Evolutionary conservation across 2,113 vertebrate genomes (phyloP), one percentile per base, ranked within the genome.

Genomic region (Stigmatopora argus): DNA sequence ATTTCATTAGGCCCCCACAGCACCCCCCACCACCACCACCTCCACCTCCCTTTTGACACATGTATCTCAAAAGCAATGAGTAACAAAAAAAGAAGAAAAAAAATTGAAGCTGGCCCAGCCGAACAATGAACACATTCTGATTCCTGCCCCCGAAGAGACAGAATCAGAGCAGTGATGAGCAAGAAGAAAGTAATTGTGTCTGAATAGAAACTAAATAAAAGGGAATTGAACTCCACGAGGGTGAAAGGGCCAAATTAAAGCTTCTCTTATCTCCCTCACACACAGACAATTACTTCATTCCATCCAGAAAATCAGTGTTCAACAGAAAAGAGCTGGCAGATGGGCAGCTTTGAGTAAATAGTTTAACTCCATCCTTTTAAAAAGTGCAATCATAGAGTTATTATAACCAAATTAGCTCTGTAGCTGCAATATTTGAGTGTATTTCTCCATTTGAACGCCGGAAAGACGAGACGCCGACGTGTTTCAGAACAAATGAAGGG

Each of bases 371-470:
- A 89, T 93, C 90, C 88, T 92, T 74, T 86, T 21, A 60, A 69
- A 41, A 69, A 74, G 90, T 92, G 85, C 68, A 85, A 89, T 87
- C 90, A 88, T 89, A 89, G 88, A 92, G 70, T 92, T 87, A 90
- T 93, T 92, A 44, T 64, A 92, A 94, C 91, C 91, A 92, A 92
- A 94, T 92, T 94, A 95, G 93, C 92, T 80, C 92, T 92, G 92
- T 87, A 86, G 89, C 88, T 90, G 90, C 91, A 91, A 91, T 92
- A 92, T 92, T 91, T 89, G 66, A 75, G 88, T 90, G 90, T 93
- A 92, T 87, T 90, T 90, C 87, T 93, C 93, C 83, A 84, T 90
- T 73, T 84, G 86, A 86, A 47, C 59, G 66, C 71, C 38, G 48
- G 86, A 56, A 35, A 19, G 35, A 44, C 31, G 59, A 44, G 65